A percentile compares a stretch with the other conserved stretches of the same genome.
Conservation (phyloP, 92 coral and sea anemone genomes). For the Palythoa caribaeorum region DNA sequence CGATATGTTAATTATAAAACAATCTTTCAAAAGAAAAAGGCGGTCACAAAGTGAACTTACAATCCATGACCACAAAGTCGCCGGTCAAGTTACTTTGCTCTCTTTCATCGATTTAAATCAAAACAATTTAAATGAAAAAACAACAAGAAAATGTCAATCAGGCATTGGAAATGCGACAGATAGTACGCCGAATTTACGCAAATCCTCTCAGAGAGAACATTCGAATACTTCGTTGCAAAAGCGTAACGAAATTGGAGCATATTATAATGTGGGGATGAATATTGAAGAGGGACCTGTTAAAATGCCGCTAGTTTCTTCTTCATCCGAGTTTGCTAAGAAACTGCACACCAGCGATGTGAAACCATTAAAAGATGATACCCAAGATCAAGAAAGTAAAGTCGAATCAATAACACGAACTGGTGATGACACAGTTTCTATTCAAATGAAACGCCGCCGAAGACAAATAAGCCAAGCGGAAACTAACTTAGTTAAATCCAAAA, state of each 20-base stretch:
- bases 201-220: neutral
- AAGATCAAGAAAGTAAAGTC: neutral
- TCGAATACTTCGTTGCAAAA: neutral
- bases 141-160: neutral
- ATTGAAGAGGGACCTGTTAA: neutral
- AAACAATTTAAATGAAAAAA: neutral
- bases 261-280: neutral
- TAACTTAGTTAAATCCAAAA: slow-evolving; percentile 17
- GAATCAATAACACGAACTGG: neutral
- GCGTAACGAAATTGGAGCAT: neutral
- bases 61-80: neutral
- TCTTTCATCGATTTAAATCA: neutral
- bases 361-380: neutral
- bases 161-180: neutral
- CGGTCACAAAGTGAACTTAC: neutral
- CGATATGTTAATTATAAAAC: neutral
- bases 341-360: neutral
- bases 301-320: neutral
- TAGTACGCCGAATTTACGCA: neutral
- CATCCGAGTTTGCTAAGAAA: neutral
- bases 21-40: neutral
- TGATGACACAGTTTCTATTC: neutral
- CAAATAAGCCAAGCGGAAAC: slow-evolving; percentile 10
- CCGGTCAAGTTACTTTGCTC: neutral
- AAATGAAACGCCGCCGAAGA: neutral